Conservation (phyloP, 1,140 invertebrate genomes). For the Limonius californicus region DNA sequence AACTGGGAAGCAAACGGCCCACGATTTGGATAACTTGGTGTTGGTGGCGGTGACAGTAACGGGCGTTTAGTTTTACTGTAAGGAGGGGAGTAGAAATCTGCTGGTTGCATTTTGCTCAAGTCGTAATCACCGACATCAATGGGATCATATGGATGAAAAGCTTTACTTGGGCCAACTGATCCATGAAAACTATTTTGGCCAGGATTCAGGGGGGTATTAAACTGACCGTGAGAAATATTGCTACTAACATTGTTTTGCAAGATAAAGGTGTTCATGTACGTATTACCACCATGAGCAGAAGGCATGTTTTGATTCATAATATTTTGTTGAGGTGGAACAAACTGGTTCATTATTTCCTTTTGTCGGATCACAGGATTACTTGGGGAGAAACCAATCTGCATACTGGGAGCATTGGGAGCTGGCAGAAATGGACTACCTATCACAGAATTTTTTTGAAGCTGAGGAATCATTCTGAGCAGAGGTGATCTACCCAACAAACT, state of each 20-base stretch:
- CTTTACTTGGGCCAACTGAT: background rate
- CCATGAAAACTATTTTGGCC: background rate
- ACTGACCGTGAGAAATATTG: background rate
- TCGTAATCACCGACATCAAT: background rate
- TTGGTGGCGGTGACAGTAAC: slow-evolving; percentile 57
- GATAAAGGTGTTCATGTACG: slow-evolving; percentile 6
- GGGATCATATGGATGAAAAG: slow-evolving; percentile 1
- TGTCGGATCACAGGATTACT: too few species aligned
- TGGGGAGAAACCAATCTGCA: too few species aligned
- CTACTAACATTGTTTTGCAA: background rate
- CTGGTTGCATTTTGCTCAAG: slow-evolving; percentile 13
- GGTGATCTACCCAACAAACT: too few species aligned
- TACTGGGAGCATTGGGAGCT: too few species aligned
- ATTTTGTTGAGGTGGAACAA: too few species aligned
- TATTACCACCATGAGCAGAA: background rate
- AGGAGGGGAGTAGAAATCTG: slow-evolving; percentile 3
- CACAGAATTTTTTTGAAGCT: too few species aligned
- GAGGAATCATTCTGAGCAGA: too few species aligned
- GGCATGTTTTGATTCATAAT: background rate
- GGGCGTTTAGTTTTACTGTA: background rate
- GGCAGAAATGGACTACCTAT: too few species aligned
- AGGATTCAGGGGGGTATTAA: background rate
- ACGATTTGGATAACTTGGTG: background rate
- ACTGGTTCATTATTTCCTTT: too few species aligned
- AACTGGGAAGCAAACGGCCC: background rate